Evolutionary conservation across 2,797 vertebrate species (phyloP).

Genomic region (Crenichthys baileyi): DNA sequence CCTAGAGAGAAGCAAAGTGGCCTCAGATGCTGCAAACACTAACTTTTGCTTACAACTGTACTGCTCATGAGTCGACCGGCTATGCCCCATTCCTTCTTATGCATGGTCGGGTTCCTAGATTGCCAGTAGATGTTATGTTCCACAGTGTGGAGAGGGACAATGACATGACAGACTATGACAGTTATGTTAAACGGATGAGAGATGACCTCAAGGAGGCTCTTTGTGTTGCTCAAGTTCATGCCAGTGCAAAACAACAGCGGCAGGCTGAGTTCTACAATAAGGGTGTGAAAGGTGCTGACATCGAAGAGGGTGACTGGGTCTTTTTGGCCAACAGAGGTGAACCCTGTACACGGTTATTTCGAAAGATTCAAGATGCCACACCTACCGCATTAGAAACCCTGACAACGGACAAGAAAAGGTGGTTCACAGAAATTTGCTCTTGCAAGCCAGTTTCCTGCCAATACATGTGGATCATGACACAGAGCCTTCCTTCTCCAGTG

Average conservation of each 20-base stretch:
- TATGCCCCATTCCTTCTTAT: background rate
- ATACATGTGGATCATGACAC: background rate
- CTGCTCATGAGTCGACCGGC: too few relatives aligned
- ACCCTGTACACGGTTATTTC: background rate
- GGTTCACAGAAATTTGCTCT: conserved; percentile 2
- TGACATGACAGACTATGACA: conserved; percentile 1
- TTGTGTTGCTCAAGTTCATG: background rate
- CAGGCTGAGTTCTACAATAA: conserved; percentile 2
- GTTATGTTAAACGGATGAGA: background rate
- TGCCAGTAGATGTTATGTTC: conserved; percentile 7
- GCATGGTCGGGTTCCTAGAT: background rate
- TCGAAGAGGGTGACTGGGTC: background rate
- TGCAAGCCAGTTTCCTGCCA: conserved; percentile 15
- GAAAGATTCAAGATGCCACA: background rate
- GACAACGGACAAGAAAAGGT: conserved; percentile 3
- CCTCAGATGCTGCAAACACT: conserved; percentile 14
- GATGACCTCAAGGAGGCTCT: conserved; percentile 4
- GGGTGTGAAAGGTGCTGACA: background rate
- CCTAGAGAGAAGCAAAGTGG: conserved; percentile 4
- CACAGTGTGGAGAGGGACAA: background rate
- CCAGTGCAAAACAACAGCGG: background rate
- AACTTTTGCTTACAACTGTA: too few relatives aligned
- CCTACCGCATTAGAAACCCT: background rate
- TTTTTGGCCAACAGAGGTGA: background rate
- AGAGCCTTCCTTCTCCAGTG: too few relatives aligned